A percentile compares a stretch with the other conserved stretches of the same genome.
Conservation (phyloP, 2,113 vertebrate species). For the Mustela lutreola region DNA sequence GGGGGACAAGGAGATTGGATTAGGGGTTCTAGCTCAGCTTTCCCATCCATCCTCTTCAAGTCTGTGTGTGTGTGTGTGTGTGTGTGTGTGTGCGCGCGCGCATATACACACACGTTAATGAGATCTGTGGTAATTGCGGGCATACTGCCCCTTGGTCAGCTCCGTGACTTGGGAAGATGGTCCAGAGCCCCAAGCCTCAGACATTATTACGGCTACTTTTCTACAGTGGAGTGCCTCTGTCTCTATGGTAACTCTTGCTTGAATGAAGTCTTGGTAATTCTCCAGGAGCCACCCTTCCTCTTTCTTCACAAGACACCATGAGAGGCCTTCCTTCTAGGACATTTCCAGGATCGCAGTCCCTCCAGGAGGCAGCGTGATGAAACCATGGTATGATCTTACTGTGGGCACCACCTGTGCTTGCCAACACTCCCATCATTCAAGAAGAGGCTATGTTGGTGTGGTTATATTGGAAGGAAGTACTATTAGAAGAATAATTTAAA, state of each 20-base stretch:
- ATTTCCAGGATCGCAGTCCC: neutral
- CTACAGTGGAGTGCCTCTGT: neutral
- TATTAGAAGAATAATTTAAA: neutral
- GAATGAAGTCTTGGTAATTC: neutral
- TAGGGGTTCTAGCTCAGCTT: neutral
- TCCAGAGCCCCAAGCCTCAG: neutral
- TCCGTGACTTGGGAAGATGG: neutral
- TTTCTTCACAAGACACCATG: neutral
- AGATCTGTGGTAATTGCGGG: neutral
- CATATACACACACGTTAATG: rapidly evolving
- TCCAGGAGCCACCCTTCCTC: neutral
- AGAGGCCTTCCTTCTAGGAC: neutral
- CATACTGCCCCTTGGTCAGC: neutral
- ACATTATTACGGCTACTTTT: neutral
- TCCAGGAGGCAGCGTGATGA: neutral
- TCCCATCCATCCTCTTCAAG: neutral
- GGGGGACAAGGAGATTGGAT: neutral
- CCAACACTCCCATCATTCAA: neutral
- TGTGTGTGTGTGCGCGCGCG: neutral
- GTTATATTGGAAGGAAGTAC: neutral
- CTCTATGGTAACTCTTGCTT: neutral
- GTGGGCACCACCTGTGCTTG: too few species aligned
- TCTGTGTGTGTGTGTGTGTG: neutral
- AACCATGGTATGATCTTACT: neutral
- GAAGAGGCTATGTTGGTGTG: neutral